A percentile compares a stretch with the other conserved stretches of the same genome.
Evolutionary conservation across 2,113 vertebrate species (phyloP).

Genomic region (Ramphastos sulfuratus): DNA sequence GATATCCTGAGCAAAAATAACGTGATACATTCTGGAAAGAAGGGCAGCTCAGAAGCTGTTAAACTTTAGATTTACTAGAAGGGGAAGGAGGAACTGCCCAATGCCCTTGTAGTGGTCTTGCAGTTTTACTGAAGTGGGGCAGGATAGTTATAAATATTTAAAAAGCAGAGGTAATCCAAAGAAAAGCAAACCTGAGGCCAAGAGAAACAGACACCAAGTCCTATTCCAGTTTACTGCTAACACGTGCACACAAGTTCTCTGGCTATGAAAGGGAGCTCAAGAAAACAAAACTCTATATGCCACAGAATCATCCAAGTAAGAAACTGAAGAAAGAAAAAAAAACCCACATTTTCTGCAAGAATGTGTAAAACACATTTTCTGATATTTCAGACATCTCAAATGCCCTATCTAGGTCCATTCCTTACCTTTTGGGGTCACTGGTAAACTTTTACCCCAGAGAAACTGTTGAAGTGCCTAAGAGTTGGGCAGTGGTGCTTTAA

Average conservation of each 20-base stretch:
- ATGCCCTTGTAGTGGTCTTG: background rate
- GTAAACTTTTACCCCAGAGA: background rate
- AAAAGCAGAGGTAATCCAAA: background rate
- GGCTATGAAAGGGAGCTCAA: background rate
- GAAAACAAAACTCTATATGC: background rate
- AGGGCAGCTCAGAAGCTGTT: background rate
- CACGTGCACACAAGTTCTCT: background rate
- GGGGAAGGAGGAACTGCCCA: background rate
- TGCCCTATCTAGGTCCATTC: background rate
- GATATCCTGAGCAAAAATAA: background rate
- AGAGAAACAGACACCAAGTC: background rate
- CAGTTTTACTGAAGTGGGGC: background rate
- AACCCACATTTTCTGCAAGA: too few relatives aligned
- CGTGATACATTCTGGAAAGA: background rate
- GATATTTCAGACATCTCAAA: background rate
- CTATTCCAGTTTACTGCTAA: background rate
- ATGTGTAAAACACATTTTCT: background rate
- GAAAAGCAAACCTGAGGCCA: background rate
- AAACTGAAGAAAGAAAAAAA: background rate
- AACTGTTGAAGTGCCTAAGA: background rate
- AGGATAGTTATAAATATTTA: background rate
- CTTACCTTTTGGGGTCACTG: background rate
- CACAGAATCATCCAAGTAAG: background rate
- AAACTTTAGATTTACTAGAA: background rate
- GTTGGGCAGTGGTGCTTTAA: background rate